Evolutionary conservation across 2,888 invertebrate genomes (phyloP).

Genomic region (Melanchra persicariae): DNA sequence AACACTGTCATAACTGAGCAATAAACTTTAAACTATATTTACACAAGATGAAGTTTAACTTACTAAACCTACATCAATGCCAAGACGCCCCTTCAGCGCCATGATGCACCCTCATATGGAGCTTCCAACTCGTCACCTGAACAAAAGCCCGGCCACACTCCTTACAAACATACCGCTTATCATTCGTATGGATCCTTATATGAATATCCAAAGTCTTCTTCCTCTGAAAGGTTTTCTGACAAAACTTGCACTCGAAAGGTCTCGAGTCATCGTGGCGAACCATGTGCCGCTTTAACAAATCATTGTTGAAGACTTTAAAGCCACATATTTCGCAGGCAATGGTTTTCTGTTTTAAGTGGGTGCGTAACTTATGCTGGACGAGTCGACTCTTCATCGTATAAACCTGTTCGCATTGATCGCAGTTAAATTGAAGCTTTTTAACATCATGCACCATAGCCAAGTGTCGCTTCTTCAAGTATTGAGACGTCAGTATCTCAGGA

Average conservation of each 20-base stretch:
- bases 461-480: slow-evolving; percentile 80
- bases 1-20: slow-evolving; percentile 12
- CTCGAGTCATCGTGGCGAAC: slow-evolving; percentile 90
- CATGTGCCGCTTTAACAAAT: slow-evolving; percentile 88
- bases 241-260: slow-evolving; percentile 90
- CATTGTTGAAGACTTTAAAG: slow-evolving; percentile 82
- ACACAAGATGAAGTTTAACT: neutral
- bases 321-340: slow-evolving; percentile 82
- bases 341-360: slow-evolving; percentile 81
- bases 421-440: slow-evolving; percentile 77
- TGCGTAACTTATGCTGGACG: slow-evolving; percentile 77
- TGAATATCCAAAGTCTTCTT: slow-evolving; percentile 90
- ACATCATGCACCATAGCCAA: slow-evolving; percentile 81
- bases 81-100: slow-evolving; percentile 63
- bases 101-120: slow-evolving; percentile 90
- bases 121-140: slow-evolving; percentile 90
- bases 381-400: slow-evolving; percentile 78
- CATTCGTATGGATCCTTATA: slow-evolving; percentile 90
- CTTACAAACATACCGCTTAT: slow-evolving; percentile 85
- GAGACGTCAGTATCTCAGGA: slow-evolving; percentile 75
- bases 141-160: slow-evolving; percentile 90
- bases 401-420: slow-evolving; percentile 78
- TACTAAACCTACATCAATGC: slow-evolving; percentile 6
- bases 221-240: slow-evolving; percentile 91
- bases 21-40: slow-evolving; percentile 14